Evolutionary conservation across 37 sponge, comb jelly and placozoan species (phyloP).

Genomic region (Bolinopsis microptera): DNA sequence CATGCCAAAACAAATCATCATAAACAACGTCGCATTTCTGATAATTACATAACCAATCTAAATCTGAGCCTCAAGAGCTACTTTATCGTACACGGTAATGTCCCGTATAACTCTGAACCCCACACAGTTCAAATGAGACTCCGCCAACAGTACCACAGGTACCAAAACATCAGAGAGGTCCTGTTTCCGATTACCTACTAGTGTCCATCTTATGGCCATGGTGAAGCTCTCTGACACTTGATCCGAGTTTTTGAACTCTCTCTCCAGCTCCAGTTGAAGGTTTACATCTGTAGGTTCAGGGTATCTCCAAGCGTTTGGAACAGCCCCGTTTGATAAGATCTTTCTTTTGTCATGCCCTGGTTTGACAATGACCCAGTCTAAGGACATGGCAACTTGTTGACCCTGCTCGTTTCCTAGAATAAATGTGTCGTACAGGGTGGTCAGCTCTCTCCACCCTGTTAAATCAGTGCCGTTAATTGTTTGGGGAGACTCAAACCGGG

Average conservation of each 20-base stretch:
- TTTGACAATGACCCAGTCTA: neutral
- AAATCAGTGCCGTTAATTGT: neutral
- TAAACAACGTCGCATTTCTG: no score
- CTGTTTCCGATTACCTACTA: no score
- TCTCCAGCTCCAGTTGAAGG: neutral
- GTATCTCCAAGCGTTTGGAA: neutral
- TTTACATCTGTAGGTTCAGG: neutral
- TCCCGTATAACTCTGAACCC: no score
- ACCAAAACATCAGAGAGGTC: no score
- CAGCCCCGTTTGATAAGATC: neutral
- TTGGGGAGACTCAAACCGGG: constrained; percentile 34
- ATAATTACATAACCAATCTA: no score
- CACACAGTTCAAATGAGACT: no score
- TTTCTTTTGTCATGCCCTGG: neutral
- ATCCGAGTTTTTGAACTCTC: neutral
- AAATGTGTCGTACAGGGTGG: neutral
- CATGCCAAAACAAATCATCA: no score
- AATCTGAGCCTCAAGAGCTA: no score
- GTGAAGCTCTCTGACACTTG: neutral
- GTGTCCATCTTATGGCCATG: neutral
- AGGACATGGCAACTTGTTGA: neutral
- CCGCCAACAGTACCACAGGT: no score
- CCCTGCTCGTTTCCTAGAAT: neutral
- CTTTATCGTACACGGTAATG: no score
- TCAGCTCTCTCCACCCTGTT: neutral